Percentiles rank a stretch among this genome's conserved stretches.
These are phyloP conservation scores for Mythimna vitellina DNA, from an alignment of 2,888 invertebrate species.

Conservation along the genomic window DNA sequence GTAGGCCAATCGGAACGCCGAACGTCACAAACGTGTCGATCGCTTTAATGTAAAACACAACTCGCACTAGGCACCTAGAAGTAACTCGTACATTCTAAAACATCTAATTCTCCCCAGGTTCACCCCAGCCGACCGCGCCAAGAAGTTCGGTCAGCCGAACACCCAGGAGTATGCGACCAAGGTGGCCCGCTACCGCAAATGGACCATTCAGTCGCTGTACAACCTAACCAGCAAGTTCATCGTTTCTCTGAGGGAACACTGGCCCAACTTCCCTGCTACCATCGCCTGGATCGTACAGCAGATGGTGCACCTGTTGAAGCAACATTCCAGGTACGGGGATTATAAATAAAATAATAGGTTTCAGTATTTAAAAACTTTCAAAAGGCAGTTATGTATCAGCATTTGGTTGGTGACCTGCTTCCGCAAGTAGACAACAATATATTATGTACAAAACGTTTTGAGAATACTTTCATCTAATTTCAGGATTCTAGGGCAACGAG, in stretches of 20 bases:
- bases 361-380: too few relatives aligned
- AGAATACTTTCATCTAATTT: conserved; percentile 92
- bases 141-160: conserved; percentile 95
- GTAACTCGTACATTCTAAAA: too few relatives aligned
- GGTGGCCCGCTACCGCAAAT: conserved; percentile 94
- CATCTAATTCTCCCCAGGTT: conserved; percentile 71
- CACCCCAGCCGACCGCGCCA: conserved; percentile 87
- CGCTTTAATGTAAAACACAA: too few relatives aligned
- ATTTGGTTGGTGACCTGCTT: conserved; percentile 91
- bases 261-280: conserved; percentile 97
- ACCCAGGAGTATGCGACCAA: conserved; percentile 93
- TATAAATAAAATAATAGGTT: too few relatives aligned
- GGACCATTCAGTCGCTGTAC: conserved; percentile 94
- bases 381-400: not conserved
- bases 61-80: too few relatives aligned
- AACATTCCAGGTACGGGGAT: conserved; percentile 81
- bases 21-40: too few relatives aligned
- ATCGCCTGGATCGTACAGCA: conserved; percentile 97
- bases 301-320: conserved; percentile 91
- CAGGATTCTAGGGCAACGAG: too few relatives aligned
- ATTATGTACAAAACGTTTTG: conserved; percentile 90
- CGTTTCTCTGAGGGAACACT: conserved; percentile 94
- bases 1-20: too few relatives aligned
- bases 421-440: conserved; percentile 92
- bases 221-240: conserved; percentile 96